These are phyloP conservation scores for Andinoacara biseriatus DNA, from an alignment of 2,113 vertebrate species.

Conservation along the genomic window DNA sequence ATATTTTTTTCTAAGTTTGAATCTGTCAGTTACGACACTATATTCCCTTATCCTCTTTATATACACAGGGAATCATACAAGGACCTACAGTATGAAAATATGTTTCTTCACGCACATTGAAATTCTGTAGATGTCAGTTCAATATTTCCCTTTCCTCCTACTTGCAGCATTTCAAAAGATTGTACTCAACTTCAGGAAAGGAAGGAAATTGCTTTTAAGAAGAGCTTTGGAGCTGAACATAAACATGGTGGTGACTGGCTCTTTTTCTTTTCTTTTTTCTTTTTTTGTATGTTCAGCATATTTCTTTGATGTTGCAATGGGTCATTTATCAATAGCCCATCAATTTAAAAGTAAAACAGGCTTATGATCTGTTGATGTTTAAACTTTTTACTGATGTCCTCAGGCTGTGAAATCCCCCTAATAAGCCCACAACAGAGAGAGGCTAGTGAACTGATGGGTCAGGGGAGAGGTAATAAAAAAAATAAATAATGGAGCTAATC, in stretches of 20 bases:
- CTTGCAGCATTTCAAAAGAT: slow-evolving; percentile 56
- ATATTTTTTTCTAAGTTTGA: slow-evolving; percentile 11
- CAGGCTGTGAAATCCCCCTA: neutral
- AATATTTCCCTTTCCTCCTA: slow-evolving; percentile 49
- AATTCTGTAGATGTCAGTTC: slow-evolving; percentile 49
- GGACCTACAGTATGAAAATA: slow-evolving; percentile 33
- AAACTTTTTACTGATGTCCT: neutral
- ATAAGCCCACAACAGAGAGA: neutral
- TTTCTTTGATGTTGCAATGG: neutral
- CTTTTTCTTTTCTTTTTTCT: neutral
- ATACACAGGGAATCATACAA: slow-evolving; percentile 8
- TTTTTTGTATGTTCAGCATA: neutral
- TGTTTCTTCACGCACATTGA: slow-evolving; percentile 48
- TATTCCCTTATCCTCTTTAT: neutral
- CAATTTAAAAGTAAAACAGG: slow-evolving; percentile 6
- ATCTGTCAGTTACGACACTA: slow-evolving; percentile 19
- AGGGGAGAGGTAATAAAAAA: neutral
- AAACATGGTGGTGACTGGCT: slow-evolving; percentile 43
- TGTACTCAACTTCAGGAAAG: slow-evolving; percentile 43
- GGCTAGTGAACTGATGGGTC: neutral
- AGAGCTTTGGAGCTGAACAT: slow-evolving; percentile 45
- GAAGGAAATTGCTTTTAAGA: slow-evolving; percentile 62
- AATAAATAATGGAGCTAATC: neutral
- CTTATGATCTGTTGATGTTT: neutral
- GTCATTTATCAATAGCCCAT: neutral